Percentiles rank a stretch among this genome's conserved stretches.
These are phyloP conservation scores for Melinopterus prodromus DNA, from an alignment of 2,888 invertebrate genomes.

Conservation along the genomic window DNA sequence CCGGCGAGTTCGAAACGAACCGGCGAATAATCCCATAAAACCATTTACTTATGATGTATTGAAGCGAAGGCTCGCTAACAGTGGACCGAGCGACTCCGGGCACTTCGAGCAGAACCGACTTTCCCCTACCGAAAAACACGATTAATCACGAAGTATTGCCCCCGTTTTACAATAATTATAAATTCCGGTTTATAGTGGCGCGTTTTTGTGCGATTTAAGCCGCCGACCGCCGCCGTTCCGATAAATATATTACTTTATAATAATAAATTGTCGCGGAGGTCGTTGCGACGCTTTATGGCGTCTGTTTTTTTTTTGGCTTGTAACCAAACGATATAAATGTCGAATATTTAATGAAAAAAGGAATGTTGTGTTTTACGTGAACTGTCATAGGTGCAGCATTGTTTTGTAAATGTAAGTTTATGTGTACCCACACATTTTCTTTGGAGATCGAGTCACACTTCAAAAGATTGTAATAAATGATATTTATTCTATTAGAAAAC, in stretches of 20 bases:
- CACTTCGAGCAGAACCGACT: constrained; percentile 20
- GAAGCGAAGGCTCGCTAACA: constrained; percentile 48
- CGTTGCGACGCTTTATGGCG: not conserved
- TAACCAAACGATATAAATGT: not conserved
- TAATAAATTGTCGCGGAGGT: not conserved
- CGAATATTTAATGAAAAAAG: not conserved
- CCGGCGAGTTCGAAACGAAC: constrained; percentile 38
- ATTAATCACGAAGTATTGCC: constrained; percentile 47
- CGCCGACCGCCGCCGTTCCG: not conserved
- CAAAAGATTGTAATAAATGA: no score
- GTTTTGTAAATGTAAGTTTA: not conserved
- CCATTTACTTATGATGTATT: constrained; percentile 53
- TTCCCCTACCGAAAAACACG: constrained; percentile 43
- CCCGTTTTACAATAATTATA: constrained; percentile 48
- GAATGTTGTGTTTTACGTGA: no score
- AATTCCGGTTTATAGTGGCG: constrained; percentile 43
- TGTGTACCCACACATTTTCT: no score
- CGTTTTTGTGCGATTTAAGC: not conserved
- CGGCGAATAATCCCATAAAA: constrained; percentile 50
- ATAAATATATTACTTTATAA: not conserved
- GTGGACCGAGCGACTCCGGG: constrained; percentile 25
- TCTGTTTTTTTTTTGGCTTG: not conserved
- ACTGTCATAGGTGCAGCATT: not conserved
- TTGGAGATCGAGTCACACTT: no score
- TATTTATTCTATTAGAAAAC: no score